Conservation (phyloP, 2,888 invertebrate species). For the Callyntrura guangdongensis region DNA sequence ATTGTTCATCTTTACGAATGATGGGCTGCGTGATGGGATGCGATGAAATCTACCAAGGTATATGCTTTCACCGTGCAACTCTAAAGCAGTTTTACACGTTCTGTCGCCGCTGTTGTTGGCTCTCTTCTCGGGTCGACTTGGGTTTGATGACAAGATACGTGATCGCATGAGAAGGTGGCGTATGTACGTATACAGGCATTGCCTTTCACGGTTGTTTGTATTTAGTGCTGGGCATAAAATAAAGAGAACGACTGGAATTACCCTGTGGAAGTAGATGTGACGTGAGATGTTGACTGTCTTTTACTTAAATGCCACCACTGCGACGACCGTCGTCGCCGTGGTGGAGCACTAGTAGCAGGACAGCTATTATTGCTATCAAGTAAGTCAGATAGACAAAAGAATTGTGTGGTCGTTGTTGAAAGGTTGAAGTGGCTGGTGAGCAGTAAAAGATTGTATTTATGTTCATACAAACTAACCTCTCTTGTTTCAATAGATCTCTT, state of each 20-base stretch:
- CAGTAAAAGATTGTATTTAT: conserved; percentile 52
- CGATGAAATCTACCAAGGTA: conserved; percentile 49
- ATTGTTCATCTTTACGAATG: conserved; percentile 60
- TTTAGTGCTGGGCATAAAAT: conserved; percentile 51
- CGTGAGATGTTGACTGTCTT: conserved; percentile 28
- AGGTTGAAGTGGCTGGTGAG: conserved; percentile 44
- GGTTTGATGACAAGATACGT: conserved; percentile 39
- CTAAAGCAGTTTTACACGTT: not conserved
- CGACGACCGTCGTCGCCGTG: too few relatives aligned
- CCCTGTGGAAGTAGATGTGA: not conserved
- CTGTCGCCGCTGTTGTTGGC: not conserved
- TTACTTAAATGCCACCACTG: not conserved
- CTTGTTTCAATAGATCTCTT: conserved; percentile 53
- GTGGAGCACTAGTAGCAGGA: not conserved
- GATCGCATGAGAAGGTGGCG: conserved; percentile 54
- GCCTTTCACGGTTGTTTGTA: conserved; percentile 58
- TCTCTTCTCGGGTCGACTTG: conserved; percentile 8
- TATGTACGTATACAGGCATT: not conserved
- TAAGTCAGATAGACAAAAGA: conserved; percentile 52
- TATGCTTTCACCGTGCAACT: conserved; percentile 6
- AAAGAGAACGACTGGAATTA: conserved; percentile 29
- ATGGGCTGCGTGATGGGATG: conserved; percentile 45
- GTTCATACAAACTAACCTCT: conserved; percentile 20
- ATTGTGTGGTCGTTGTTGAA: conserved; percentile 43
- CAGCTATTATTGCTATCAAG: conserved; percentile 15